Conservation (phyloP, 2,113 vertebrate species). For the Tonatia bakeri region DNA sequence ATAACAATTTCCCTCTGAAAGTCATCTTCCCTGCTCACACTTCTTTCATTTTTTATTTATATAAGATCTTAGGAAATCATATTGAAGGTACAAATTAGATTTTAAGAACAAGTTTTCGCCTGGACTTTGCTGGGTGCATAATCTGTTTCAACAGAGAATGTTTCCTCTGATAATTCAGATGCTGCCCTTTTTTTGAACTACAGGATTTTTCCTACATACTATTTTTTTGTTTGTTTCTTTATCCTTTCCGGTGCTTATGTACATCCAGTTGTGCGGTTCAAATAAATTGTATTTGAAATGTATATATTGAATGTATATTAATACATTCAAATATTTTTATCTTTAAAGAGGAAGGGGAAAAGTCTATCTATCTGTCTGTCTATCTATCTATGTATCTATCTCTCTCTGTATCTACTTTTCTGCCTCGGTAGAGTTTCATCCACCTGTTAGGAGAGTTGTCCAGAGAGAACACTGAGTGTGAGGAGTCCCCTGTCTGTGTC, state of each 20-base stretch:
- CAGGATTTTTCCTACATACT: neutral
- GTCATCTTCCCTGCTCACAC: neutral
- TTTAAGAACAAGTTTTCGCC: neutral
- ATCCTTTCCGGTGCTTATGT: neutral
- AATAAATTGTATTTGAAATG: neutral
- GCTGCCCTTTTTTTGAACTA: neutral
- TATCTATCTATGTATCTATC: neutral
- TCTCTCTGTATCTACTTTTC: neutral
- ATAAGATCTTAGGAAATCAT: conserved; percentile 5
- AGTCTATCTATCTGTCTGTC: neutral
- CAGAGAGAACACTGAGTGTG: neutral
- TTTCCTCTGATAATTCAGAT: neutral
- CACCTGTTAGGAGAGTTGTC: neutral
- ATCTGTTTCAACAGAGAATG: neutral
- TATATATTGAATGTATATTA: neutral
- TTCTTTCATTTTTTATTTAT: conserved; percentile 47
- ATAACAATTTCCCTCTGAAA: conserved; percentile 21
- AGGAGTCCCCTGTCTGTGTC: neutral
- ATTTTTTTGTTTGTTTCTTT: neutral
- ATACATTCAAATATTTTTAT: neutral
- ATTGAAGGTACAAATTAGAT: conserved; percentile 40
- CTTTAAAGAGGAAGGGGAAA: neutral
- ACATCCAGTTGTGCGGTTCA: neutral
- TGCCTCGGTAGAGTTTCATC: neutral
- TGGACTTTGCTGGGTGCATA: neutral